Base-by-base conservation (phyloP, 2,113 vertebrate species). In the Tyto alba region DNA sequence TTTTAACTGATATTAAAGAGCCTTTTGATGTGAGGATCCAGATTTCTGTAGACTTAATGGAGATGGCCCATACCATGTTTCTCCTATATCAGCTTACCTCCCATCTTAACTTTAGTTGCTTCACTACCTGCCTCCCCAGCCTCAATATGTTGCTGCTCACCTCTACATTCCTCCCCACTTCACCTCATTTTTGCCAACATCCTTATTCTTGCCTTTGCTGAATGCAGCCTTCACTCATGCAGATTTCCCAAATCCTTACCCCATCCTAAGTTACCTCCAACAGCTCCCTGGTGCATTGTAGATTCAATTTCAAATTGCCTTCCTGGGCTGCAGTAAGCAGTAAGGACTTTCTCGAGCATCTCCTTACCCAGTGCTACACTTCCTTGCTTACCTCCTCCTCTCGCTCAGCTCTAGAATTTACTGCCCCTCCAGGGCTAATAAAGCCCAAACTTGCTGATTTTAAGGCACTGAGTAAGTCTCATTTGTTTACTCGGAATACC, bases 391-490 rank as follows among this genome's bases (percentile, higher is more conserved):
- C 41, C 25, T 13, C 10, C 75, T 86, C 67, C 90, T 87, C 71
- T 9, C 3, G 59, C 88, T 89, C 80, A 85, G 67, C 32, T 67
- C 47, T 75, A 45, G 26, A 83, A 95, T 96, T 96, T 95, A 95
- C 63, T 76, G 55, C 19, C n/a, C 94, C 77, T 88, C 29, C 34
- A 69, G 77, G 94, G 29, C 89, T 88, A 95, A 93, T 96, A 93
- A 96, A 96, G 74, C 32, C 71, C 74, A 66, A 89, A 85, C 27
- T 88, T 89, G 77, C 77, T 96, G 95, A 95, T 92, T 85, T 93
- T 69, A 88, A 95, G 78, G 80, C 62, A 93, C 23, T 16, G 77
- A 92, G 21, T 26, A 60, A 93, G 69, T 85, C 91, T 91, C 89
- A 79, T 82, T 89, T 95, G 95, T 94, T 96, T 96, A 94, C 84